Evolutionary conservation across 2,888 invertebrate species (phyloP).

Genomic region (Acrocera orbiculus): DNA sequence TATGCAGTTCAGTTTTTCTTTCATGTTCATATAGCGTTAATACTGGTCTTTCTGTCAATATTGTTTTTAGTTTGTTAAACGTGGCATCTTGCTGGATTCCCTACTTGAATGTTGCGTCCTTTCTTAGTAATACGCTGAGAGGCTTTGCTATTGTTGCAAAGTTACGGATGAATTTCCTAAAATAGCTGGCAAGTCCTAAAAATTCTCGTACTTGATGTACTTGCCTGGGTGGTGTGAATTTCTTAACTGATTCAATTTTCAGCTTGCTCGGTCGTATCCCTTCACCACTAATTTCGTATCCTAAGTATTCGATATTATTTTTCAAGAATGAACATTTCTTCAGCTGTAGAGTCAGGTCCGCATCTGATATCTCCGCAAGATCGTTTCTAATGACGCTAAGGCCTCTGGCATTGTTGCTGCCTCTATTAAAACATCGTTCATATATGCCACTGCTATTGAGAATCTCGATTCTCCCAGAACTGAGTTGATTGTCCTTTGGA

Average conservation of each 20-base stretch:
- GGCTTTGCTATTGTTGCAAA: slow-evolving; percentile 12
- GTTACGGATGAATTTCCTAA: slow-evolving; percentile 15
- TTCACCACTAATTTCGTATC: not conserved
- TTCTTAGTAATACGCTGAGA: slow-evolving; percentile 9
- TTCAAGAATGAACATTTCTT: slow-evolving; percentile 1
- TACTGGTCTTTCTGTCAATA: slow-evolving; percentile 10
- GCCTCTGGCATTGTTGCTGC: no score
- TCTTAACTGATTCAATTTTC: slow-evolving; percentile 6
- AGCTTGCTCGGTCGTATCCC: slow-evolving; percentile 3
- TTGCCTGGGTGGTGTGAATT: slow-evolving; percentile 3
- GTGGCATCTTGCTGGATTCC: not conserved
- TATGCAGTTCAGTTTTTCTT: slow-evolving; percentile 13
- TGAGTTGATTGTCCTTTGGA: no score
- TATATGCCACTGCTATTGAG: not conserved
- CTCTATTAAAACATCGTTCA: no score
- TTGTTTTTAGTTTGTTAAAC: slow-evolving; percentile 1
- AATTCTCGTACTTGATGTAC: slow-evolving; percentile 8
- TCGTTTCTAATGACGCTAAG: no score
- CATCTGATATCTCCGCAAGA: slow-evolving; percentile 1
- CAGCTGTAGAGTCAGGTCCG: slow-evolving; percentile 1
- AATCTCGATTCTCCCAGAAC: not conserved
- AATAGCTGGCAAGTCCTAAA: slow-evolving; percentile 16
- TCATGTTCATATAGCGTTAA: slow-evolving; percentile 11
- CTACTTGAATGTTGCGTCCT: slow-evolving; percentile 4
- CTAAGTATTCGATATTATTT: not conserved